Conservation (phyloP, 37 sponge, comb jelly and placozoan genomes). For the Halisarca cf. caerulea region DNA sequence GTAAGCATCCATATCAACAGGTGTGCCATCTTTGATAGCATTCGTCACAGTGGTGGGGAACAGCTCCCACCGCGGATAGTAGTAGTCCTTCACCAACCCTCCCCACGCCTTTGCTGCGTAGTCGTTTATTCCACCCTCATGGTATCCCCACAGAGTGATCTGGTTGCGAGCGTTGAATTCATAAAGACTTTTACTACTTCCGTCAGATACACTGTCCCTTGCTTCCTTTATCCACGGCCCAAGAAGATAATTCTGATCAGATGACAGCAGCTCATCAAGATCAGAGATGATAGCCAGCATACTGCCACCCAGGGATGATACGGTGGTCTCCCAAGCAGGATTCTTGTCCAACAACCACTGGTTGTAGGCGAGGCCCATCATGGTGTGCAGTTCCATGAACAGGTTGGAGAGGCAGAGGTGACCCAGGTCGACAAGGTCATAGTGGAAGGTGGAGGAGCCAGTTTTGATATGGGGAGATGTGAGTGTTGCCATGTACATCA, state of each 20-base stretch:
- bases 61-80: constrained; percentile 21
- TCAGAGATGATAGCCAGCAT: constrained; percentile 41
- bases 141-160: constrained; percentile 29
- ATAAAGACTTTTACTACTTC: background rate
- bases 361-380: constrained; percentile 28
- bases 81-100: constrained; percentile 34
- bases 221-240: constrained; percentile 43
- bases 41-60: background rate
- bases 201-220: background rate
- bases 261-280: constrained; percentile 31
- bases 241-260: constrained; percentile 42
- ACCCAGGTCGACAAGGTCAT: constrained; percentile 51
- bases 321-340: no score
- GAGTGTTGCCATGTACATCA: background rate
- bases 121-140: background rate
- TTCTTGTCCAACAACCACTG: background rate
- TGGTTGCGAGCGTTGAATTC: constrained; percentile 35
- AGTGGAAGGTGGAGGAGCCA: constrained; percentile 1
- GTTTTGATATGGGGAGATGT: background rate
- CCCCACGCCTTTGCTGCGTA: constrained; percentile 33
- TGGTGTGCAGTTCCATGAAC: constrained; percentile 41
- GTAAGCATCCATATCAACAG: background rate
- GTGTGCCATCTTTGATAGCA: background rate
- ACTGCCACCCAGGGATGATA: background rate
- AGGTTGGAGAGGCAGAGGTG: constrained; percentile 45